Evolutionary conservation across 2,113 vertebrate genomes (phyloP), one percentile per base, ranked within the genome.

Genomic region (Ciconia stormi): DNA sequence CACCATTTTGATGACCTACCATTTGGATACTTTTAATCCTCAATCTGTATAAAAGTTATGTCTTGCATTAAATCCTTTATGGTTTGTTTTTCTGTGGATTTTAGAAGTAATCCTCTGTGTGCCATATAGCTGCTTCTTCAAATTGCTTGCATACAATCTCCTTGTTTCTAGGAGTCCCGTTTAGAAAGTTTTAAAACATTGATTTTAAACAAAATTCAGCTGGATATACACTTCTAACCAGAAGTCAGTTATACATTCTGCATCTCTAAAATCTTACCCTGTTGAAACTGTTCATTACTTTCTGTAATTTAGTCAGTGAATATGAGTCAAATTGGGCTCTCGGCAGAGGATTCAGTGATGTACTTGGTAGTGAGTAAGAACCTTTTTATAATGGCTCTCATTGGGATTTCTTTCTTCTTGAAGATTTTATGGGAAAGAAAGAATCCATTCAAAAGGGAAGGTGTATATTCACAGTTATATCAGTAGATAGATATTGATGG

Each of bases 21-120:
- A 34, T 84, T 96, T 62, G 61, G 61, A 25, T 91, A 84, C 71
- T 94, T 95, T 66, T 86, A 96, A 95, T 97, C 80, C 76, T 89
- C 93, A 87, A 79, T 95, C 76, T 90, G 36, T 83, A 8, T 95
- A 93, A 96, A 97, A 96, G 89, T 94, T 95, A 58, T 52, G 67
- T 87, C 34, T 94, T 95, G 32, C 47, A 55, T 84, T 94, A 94
- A 96, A 96, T 89, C 69, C 80, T 87, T 55, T 65, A 2, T 82
- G 4, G 13, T 46, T 42, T 61, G 62, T 67, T 56, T 58, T 26
- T 3, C 38, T 32, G 59, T 78, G 91, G 81, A 87, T 93, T 96
- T 95, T 42, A 42, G 36, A 70, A 76, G 66, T 96, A 96, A 95
- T 95, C 82, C 53, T 79, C 23, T 94, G 40, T 73, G 63, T 79